Conservation (phyloP, 1,140 invertebrate species). For the Aleiodes sp. region DNA sequence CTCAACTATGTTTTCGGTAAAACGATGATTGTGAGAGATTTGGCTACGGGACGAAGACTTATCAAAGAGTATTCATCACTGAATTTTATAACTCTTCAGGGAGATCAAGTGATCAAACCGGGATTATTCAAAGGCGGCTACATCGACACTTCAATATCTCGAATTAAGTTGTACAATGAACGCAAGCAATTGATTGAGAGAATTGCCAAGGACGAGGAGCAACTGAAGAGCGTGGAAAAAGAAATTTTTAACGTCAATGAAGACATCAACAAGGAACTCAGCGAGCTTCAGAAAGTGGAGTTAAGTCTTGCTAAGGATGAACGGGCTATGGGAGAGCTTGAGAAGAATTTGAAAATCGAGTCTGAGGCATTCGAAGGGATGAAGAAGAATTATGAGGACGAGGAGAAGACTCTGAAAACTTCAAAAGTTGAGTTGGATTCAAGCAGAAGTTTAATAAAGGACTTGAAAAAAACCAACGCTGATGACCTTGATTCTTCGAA, state of each 20-base stretch:
- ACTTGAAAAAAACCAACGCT: too few species aligned
- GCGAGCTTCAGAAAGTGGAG: conserved; percentile 72
- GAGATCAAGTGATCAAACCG: conserved; percentile 87
- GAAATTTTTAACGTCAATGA: conserved; percentile 88
- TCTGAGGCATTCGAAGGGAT: conserved; percentile 96
- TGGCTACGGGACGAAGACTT: conserved; percentile 94
- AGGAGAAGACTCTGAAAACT: too few species aligned
- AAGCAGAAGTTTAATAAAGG: too few species aligned
- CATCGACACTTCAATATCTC: conserved; percentile 93
- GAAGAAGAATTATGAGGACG: conserved; percentile 74
- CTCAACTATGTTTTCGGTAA: conserved; percentile 97
- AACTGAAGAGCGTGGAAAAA: conserved; percentile 80
- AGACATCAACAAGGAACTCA: conserved; percentile 91
- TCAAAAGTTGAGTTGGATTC: too few species aligned
- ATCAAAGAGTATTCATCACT: conserved; percentile 95
- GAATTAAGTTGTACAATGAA: conserved; percentile 96
- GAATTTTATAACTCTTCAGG: conserved; percentile 98
- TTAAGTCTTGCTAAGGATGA: too few species aligned
- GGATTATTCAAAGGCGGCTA: conserved; percentile 98
- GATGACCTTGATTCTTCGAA: too few species aligned
- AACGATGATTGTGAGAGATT: conserved; percentile 94
- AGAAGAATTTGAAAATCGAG: conserved; percentile 97
- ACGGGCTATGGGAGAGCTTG: conserved; percentile 90
- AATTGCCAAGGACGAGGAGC: conserved; percentile 82
- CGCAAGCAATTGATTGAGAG: conserved; percentile 85